Percentiles rank a stretch among this genome's conserved stretches.
phyloP scores from a whole-genome alignment of 1,140 invertebrate genomes.

The Bombus difficillimus region DNA sequence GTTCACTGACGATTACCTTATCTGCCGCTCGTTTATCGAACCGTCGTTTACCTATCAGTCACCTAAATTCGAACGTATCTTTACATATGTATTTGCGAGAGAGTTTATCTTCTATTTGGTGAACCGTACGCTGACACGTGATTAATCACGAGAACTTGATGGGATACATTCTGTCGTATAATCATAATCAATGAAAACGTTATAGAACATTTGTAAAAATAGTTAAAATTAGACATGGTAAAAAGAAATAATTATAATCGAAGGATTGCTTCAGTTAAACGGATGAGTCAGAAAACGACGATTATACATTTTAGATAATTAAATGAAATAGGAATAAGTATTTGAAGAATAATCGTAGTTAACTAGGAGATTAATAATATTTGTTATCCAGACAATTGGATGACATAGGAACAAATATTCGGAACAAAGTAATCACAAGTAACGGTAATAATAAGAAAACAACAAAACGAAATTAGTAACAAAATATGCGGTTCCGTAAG shows the following conservation, averaged over 20 bases:
- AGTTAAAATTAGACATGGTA: no score
- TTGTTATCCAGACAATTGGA: no score
- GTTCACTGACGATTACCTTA: not conserved
- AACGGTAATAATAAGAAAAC: not conserved
- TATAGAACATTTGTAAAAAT: not conserved
- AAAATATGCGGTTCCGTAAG: not conserved
- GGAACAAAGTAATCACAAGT: not conserved
- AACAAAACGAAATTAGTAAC: not conserved
- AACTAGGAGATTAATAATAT: no score
- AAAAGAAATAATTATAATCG: no score
- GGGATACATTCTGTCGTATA: not conserved
- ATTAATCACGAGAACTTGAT: not conserved
- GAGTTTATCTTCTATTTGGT: not conserved
- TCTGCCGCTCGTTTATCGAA: slow-evolving; percentile 4
- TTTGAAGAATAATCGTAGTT: not conserved
- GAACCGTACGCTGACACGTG: not conserved
- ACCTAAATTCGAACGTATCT: not conserved
- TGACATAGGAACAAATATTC: not conserved
- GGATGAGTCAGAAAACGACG: not conserved
- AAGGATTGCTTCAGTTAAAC: not conserved
- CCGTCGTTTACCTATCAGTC: not conserved
- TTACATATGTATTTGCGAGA: not conserved
- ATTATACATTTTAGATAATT: not conserved
- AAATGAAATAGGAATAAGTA: not conserved
- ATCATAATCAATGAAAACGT: not conserved